Percentiles rank a stretch among this genome's conserved stretches.
Evolutionary conservation across 2,888 invertebrate genomes (phyloP).

Genomic region (Stenoptilia bipunctidactyla): DNA sequence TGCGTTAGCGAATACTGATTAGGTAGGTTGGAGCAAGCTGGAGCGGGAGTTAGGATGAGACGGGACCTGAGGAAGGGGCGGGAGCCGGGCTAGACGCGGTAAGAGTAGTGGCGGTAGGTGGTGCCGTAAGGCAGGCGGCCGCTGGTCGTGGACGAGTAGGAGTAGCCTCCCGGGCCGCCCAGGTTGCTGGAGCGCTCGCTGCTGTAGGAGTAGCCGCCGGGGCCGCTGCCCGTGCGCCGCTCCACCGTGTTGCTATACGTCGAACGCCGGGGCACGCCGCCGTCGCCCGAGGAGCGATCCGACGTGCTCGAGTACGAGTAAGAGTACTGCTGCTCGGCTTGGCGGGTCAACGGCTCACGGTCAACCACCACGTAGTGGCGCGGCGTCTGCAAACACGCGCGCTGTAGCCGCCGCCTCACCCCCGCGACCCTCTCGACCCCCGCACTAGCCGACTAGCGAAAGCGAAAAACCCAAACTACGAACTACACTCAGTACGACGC

Average conservation of each 20-base stretch:
- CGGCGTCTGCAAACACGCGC: conserved; percentile 79
- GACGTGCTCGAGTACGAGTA: conserved; percentile 82
- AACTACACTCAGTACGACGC: conserved; percentile 49
- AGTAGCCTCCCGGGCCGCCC: conserved; percentile 87
- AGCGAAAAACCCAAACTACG: conserved; percentile 49
- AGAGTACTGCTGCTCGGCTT: conserved; percentile 87
- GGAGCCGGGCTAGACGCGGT: conserved; percentile 80
- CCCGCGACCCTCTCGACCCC: conserved; percentile 36
- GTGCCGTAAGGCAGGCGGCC: conserved; percentile 88
- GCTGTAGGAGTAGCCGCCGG: conserved; percentile 82
- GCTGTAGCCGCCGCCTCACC: conserved; percentile 29
- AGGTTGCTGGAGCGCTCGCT: conserved; percentile 80
- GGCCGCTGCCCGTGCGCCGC: conserved; percentile 76
- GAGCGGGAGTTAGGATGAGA: conserved; percentile 17
- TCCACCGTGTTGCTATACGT: conserved; percentile 78
- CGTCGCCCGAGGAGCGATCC: conserved; percentile 55
- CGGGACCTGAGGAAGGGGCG: conserved; percentile 27
- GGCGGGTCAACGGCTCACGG: conserved; percentile 77
- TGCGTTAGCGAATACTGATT: conserved; percentile 65
- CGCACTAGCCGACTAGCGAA: conserved; percentile 45
- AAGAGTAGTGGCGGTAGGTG: conserved; percentile 87
- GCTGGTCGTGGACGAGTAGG: conserved; percentile 82
- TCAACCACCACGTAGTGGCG: conserved; percentile 90
- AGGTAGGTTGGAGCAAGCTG: conserved; percentile 30
- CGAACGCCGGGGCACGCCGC: conserved; percentile 71